A percentile compares a stretch with the other conserved stretches of the same genome.
Conservation (phyloP, 2,888 invertebrate species). For the Leptopilina syphax region DNA sequence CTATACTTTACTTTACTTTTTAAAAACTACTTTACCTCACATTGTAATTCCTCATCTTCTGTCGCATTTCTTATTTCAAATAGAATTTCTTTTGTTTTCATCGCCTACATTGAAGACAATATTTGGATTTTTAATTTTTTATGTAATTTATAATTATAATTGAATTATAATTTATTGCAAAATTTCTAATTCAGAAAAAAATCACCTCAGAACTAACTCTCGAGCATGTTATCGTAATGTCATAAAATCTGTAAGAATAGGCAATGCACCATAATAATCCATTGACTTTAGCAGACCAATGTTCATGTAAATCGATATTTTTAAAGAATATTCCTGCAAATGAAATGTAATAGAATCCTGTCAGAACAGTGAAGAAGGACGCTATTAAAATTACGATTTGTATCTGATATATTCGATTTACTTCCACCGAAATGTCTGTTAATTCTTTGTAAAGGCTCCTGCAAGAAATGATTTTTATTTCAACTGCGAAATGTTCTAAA, state of each 20-base stretch:
- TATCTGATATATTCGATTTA: neutral
- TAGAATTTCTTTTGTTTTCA: neutral
- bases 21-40: neutral
- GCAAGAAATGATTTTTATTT: neutral
- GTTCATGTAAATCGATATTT: neutral
- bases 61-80: neutral
- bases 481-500: too few relatives aligned
- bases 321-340: neutral
- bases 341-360: neutral
- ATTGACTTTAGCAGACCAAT: too few relatives aligned
- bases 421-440: neutral
- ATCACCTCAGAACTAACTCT: constrained; percentile 14
- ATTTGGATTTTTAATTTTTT: neutral
- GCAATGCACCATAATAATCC: neutral
- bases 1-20: neutral
- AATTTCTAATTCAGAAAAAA: too few relatives aligned
- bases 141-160: too few relatives aligned
- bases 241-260: neutral
- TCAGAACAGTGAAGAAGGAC: neutral
- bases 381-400: neutral
- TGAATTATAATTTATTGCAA: too few relatives aligned
- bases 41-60: neutral
- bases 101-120: neutral
- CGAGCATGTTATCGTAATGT: neutral
- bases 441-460: neutral